Evolutionary conservation across 2,888 invertebrate species (phyloP).

Genomic region (Lepidonotus clava): DNA sequence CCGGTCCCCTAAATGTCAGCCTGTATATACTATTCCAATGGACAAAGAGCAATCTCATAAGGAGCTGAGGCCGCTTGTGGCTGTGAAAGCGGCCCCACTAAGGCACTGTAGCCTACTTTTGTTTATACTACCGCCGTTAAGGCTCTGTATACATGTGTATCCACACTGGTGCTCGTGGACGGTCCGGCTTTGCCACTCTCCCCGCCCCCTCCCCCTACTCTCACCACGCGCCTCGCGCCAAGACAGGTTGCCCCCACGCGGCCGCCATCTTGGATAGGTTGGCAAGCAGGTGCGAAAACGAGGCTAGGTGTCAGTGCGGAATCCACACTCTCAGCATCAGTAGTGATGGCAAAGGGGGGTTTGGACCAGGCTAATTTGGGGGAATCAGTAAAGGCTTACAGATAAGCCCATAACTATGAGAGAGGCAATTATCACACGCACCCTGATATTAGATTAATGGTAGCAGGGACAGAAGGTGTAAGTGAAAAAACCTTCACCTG

Average conservation of each 20-base stretch:
- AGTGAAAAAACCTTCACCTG: too few species aligned
- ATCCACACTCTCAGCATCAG: background rate
- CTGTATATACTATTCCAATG: too few species aligned
- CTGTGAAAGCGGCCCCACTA: background rate
- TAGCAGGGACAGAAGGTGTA: too few species aligned
- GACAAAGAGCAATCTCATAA: too few species aligned
- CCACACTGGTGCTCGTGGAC: too few species aligned
- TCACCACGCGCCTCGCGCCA: background rate
- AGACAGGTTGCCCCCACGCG: slow-evolving; percentile 36
- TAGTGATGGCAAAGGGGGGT: background rate
- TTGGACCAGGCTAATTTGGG: background rate
- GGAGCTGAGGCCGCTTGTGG: too few species aligned
- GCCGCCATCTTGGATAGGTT: slow-evolving; percentile 46
- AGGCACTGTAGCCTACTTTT: background rate
- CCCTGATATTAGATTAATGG: too few species aligned
- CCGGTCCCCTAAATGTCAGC: too few species aligned
- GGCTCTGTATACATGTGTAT: too few species aligned
- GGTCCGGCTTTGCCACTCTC: background rate
- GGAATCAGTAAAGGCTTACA: background rate
- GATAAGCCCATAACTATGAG: too few species aligned
- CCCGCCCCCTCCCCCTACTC: background rate
- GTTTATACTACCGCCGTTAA: background rate
- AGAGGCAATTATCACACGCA: too few species aligned
- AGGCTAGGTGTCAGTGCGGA: background rate
- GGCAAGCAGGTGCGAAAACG: slow-evolving; percentile 23